phyloP scores from a whole-genome alignment of 1,140 invertebrate species.

The Tenebrio molitor region DNA sequence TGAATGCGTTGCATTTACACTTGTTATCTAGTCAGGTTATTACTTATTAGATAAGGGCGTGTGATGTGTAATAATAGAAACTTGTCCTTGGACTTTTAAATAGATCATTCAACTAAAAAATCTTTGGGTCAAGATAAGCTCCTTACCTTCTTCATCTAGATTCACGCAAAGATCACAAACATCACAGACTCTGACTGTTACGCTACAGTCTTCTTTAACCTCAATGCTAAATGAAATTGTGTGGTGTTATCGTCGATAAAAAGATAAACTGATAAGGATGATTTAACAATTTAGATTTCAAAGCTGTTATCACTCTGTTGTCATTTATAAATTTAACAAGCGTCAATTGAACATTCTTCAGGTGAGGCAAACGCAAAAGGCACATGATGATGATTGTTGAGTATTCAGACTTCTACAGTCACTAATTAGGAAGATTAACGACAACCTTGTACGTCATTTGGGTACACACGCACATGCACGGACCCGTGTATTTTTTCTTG shows the following conservation, averaged over 20 bases:
- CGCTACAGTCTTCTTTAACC: not conserved
- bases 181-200: not conserved
- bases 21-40: too few relatives aligned
- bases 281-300: not conserved
- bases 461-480: slow-evolving; percentile 42
- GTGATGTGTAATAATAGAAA: too few relatives aligned
- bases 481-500: slow-evolving; percentile 47
- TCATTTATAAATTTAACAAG: too few relatives aligned
- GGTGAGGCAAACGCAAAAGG: too few relatives aligned
- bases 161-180: not conserved
- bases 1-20: too few relatives aligned
- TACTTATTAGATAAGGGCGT: too few relatives aligned
- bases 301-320: too few relatives aligned
- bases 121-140: not conserved
- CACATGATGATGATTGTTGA: too few relatives aligned
- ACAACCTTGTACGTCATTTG: slow-evolving; percentile 24
- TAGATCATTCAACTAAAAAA: not conserved
- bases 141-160: not conserved
- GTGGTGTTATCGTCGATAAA: slow-evolving; percentile 3
- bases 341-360: too few relatives aligned
- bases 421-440: too few relatives aligned
- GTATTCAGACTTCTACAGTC: too few relatives aligned
- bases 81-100: too few relatives aligned
- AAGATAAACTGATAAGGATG: slow-evolving; percentile 1
- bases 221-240: slow-evolving; percentile 3